A percentile compares a stretch with the other conserved stretches of the same genome.
Evolutionary conservation across 2,888 invertebrate species (phyloP).

Genomic region (Hermodice carunculata): DNA sequence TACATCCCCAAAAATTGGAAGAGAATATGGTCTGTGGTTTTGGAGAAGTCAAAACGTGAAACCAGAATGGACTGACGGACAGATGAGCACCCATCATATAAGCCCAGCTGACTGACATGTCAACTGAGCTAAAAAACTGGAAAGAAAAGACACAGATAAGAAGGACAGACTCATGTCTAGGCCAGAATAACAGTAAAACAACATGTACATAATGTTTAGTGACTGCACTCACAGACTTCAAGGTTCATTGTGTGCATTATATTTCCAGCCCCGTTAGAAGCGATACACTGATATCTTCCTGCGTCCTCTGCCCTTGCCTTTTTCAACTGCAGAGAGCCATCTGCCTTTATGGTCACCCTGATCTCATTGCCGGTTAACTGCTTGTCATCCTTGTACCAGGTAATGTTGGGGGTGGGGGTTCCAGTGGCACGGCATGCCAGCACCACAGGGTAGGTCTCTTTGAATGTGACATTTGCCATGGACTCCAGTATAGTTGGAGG

Average conservation of each 20-base stretch:
- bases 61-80: too few relatives aligned
- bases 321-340: constrained; percentile 61
- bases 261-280: constrained; percentile 70
- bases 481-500: constrained; percentile 53
- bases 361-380: constrained; percentile 52
- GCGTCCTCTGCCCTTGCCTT: constrained; percentile 60
- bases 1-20: too few relatives aligned
- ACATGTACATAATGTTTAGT: neutral
- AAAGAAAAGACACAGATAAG: neutral
- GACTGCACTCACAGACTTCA: constrained; percentile 55
- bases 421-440: constrained; percentile 67
- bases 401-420: constrained; percentile 68
- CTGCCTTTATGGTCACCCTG: constrained; percentile 64
- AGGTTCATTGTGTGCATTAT: constrained; percentile 71
- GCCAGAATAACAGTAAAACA: neutral
- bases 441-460: constrained; percentile 55
- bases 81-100: too few relatives aligned
- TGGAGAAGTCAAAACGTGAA: too few relatives aligned
- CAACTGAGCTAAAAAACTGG: neutral
- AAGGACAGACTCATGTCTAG: neutral
- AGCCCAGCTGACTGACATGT: too few relatives aligned
- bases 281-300: constrained; percentile 69
- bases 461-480: constrained; percentile 40
- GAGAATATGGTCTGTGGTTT: too few relatives aligned
- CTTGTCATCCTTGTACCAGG: constrained; percentile 70